Base-by-base conservation (phyloP, 1,140 invertebrate species). In the Argopecten irradians region DNA sequence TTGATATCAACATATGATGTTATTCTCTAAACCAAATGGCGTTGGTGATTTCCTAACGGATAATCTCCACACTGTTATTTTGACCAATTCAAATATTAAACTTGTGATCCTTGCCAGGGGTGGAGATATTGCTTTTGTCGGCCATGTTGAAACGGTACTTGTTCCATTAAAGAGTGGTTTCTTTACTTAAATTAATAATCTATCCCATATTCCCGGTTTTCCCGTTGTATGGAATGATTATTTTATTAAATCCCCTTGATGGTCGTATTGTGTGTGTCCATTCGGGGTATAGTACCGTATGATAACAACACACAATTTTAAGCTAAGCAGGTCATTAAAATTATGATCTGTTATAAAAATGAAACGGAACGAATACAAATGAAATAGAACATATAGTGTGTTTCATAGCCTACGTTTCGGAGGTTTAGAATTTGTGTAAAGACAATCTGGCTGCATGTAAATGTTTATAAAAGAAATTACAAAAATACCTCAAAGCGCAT, bases 81-180 rank as follows among this genome's bases (percentile, higher is more conserved):
- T 11, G 55, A 71, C 55, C 14, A 71, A 28, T 71, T 71, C n/a
- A 71, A 71, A 71, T 71, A 71, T 71, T n/a, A 3, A 71, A 71
- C n/a, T 71, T 71, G 55, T 71, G n/a, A 71, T 71, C 55, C 16
- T 71, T 0, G 55, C 55, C 55, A 71, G 55, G n/a, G 55, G 55
- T 71, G 55, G 55, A 71, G 55, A 71, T 71, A 71, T 71, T 71
- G 22, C 22, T 28, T n/a, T 71, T 71, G 14, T 71, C 55, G 55
- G 55, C 55, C 55, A 71, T 71, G 55, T 71, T 71, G 55, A 71
- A 71, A 71, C 22, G 55, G 55, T 71, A 71, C 55, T 71, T 71
- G n/a, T 71, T 71, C 55, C 55, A 71, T 71, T 71, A 71, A 71
- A 71, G 55, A 7, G 5, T 71, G 14, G n/a, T 71, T 71, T 71